Evolutionary conservation across 2,113 vertebrate species (phyloP).

Genomic region (Picathartes gymnocephalus): DNA sequence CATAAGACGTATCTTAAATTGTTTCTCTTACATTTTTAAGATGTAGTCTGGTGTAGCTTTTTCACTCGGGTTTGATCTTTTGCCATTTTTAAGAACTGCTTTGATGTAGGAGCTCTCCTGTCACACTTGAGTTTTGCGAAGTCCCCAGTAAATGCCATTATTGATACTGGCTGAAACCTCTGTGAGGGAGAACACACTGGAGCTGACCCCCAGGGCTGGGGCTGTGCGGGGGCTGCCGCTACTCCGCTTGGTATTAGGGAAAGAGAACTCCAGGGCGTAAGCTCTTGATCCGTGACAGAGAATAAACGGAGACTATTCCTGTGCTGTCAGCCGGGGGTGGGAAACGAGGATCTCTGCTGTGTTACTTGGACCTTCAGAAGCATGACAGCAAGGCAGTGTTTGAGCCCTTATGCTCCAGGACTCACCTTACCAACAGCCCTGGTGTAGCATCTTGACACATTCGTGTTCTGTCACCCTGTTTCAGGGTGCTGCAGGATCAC

Average conservation of each 20-base stretch:
- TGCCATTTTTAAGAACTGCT: background rate
- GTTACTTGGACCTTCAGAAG: background rate
- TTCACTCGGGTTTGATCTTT: background rate
- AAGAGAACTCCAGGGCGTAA: background rate
- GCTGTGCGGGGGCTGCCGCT: background rate
- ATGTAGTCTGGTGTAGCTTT: background rate
- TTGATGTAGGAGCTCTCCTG: background rate
- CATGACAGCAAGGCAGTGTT: background rate
- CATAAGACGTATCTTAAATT: background rate
- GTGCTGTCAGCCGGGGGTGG: background rate
- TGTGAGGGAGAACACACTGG: rapidly evolving
- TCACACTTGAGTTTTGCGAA: background rate
- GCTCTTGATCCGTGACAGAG: no score
- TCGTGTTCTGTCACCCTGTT: background rate
- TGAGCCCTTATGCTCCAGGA: background rate
- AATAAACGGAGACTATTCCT: background rate
- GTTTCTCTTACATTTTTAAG: background rate
- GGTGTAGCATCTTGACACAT: rapidly evolving
- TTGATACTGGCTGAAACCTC: background rate
- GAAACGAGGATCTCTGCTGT: background rate
- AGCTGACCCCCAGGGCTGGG: background rate
- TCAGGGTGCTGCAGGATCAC: background rate
- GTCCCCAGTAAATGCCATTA: background rate
- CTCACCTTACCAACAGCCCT: background rate
- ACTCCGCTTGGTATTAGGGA: rapidly evolving